Evolutionary conservation across 2,113 vertebrate genomes (phyloP).

Genomic region (Antechinus stuartii): DNA sequence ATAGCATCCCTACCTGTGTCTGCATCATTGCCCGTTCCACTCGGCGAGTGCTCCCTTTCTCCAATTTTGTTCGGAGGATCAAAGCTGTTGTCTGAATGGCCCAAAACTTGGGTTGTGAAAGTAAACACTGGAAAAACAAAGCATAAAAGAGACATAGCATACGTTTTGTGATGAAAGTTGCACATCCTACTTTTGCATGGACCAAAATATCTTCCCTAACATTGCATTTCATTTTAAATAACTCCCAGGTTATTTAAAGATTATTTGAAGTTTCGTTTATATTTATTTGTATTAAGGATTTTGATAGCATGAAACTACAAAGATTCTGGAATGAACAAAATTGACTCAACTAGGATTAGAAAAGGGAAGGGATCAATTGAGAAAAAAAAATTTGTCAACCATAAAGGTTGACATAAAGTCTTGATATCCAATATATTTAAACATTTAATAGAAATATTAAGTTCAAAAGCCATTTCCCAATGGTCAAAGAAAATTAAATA

Average conservation of each 20-base stretch:
- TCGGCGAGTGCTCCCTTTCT: slow-evolving; percentile 89
- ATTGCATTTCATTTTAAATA: not conserved
- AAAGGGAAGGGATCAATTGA: not conserved
- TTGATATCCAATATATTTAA: not conserved
- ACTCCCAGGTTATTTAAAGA: not conserved
- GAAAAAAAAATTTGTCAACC: not conserved
- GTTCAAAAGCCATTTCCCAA: not conserved
- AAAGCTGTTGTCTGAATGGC: slow-evolving; percentile 93
- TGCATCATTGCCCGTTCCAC: slow-evolving; percentile 97
- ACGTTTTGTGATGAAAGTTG: not conserved
- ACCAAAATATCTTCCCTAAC: slow-evolving; percentile 17
- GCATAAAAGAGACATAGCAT: slow-evolving; percentile 35
- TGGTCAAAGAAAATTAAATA: not conserved
- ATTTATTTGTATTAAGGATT: not conserved
- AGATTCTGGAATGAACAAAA: not conserved
- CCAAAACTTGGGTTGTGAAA: slow-evolving; percentile 97
- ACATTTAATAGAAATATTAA: not conserved
- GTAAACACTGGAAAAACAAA: slow-evolving; percentile 87
- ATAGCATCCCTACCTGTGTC: slow-evolving; percentile 88
- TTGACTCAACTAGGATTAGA: not conserved
- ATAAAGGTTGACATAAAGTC: not conserved
- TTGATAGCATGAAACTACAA: not conserved
- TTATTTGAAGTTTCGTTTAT: too few species aligned
- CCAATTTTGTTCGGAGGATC: slow-evolving; percentile 93
- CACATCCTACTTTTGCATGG: not conserved